A percentile compares a stretch with the other conserved stretches of the same genome.
Evolutionary conservation across 53 echinoderm and acorn worm genomes (phyloP).

Genomic region (Echinometra lucunter): DNA sequence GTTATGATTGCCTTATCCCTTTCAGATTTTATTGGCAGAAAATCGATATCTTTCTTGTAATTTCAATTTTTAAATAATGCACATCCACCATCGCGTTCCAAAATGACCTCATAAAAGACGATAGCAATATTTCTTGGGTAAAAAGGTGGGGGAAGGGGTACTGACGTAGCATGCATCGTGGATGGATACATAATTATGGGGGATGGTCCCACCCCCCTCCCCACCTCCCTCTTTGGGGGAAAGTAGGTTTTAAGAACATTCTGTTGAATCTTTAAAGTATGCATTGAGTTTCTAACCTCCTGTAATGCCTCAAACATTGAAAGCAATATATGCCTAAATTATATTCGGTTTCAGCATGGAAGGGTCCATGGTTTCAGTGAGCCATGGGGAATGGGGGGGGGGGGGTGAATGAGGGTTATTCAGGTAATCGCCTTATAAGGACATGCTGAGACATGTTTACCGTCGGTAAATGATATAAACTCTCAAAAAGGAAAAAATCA

Average conservation of each 20-base stretch:
- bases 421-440: neutral
- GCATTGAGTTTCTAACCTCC: too few relatives aligned
- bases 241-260: neutral
- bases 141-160: too few relatives aligned
- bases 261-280: too few relatives aligned
- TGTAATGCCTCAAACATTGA: too few relatives aligned
- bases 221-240: neutral
- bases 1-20: neutral
- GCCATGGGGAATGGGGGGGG: neutral
- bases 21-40: neutral
- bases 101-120: too few relatives aligned
- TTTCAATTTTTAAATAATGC: too few relatives aligned
- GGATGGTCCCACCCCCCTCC: neutral
- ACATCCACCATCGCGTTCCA: neutral
- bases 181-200: neutral
- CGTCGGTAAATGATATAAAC: neutral
- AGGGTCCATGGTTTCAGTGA: too few relatives aligned
- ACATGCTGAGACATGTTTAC: conserved; percentile 30
- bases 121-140: too few relatives aligned
- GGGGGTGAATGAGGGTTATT: neutral
- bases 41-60: neutral
- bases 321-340: too few relatives aligned
- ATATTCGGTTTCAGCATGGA: too few relatives aligned
- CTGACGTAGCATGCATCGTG: neutral
- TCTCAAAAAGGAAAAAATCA: neutral